Conservation (phyloP, 2,113 vertebrate genomes). For the Lucifuga dentata region DNA sequence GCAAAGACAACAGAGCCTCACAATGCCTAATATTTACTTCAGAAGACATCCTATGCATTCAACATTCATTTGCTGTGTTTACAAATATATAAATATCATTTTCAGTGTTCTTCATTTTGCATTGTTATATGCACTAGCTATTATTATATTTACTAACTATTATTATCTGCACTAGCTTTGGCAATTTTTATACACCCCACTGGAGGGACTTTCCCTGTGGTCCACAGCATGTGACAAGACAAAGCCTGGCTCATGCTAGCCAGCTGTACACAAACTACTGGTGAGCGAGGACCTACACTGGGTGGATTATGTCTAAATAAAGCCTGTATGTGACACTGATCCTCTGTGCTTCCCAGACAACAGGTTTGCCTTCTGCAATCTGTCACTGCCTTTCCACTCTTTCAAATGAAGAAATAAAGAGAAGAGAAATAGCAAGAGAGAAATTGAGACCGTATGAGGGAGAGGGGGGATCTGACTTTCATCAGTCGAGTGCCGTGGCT, state of each 20-base stretch:
- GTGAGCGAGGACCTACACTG: constrained; percentile 59
- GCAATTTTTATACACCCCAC: too few relatives aligned
- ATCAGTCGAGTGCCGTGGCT: constrained; percentile 80
- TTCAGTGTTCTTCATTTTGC: too few relatives aligned
- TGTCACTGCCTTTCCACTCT: constrained; percentile 67
- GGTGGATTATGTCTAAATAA: constrained; percentile 83
- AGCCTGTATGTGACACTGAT: constrained; percentile 81
- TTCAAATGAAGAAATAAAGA: constrained; percentile 62
- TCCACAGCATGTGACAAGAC: constrained; percentile 21
- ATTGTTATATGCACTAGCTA: too few relatives aligned
- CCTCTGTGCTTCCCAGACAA: constrained; percentile 72
- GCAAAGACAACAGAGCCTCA: neutral
- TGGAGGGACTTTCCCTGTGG: constrained; percentile 19
- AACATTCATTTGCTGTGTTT: neutral
- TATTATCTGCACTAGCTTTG: too few relatives aligned
- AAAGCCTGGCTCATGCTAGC: constrained; percentile 20
- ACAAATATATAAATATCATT: too few relatives aligned
- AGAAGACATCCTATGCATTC: neutral
- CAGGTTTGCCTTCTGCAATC: constrained; percentile 72
- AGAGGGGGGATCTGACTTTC: constrained; percentile 73
- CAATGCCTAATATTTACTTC: too few relatives aligned
- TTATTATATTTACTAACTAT: too few relatives aligned
- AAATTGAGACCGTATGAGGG: constrained; percentile 50
- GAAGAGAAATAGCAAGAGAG: constrained; percentile 27
- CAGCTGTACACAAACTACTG: constrained; percentile 26